These are phyloP conservation scores for Scotopteryx bipunctaria DNA, from an alignment of 2,888 invertebrate species.

Conservation along the genomic window DNA sequence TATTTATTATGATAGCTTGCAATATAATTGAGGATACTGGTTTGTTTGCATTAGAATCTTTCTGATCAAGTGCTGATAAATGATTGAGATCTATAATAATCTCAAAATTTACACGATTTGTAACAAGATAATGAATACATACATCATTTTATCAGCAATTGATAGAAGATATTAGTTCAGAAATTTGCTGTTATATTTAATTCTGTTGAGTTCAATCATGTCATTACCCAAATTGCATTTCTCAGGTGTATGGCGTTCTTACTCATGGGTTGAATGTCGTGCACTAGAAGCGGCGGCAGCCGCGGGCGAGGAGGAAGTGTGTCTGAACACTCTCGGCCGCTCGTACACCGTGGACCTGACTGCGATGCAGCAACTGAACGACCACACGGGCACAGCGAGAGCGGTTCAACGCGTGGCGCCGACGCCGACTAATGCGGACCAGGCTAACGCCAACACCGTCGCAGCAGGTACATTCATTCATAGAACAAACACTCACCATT, in stretches of 20 bases:
- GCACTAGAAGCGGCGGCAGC: constrained; percentile 97
- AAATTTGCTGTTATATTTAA: neutral
- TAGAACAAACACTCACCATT: no score
- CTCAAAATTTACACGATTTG: no score
- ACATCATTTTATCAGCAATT: neutral
- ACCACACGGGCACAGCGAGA: constrained; percentile 97
- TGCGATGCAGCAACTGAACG: constrained; percentile 99
- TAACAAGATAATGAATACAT: no score
- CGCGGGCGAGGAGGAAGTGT: constrained; percentile 97
- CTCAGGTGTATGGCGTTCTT: constrained; percentile 92
- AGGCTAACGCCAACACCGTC: constrained; percentile 41
- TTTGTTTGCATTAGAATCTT: constrained; percentile 7
- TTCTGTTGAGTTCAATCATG: neutral
- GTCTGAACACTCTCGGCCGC: constrained; percentile 94
- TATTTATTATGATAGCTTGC: constrained; percentile 14
- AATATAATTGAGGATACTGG: constrained; percentile 13
- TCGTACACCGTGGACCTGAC: constrained; percentile 98
- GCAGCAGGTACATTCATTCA: constrained; percentile 44
- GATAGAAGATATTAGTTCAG: neutral
- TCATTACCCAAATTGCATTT: constrained; percentile 17
- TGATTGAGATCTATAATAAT: neutral
- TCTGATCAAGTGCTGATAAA: constrained; percentile 3
- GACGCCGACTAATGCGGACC: constrained; percentile 47
- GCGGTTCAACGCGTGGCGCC: constrained; percentile 93
- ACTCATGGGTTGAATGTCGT: constrained; percentile 95